Base-by-base conservation (phyloP, 2,888 invertebrate species). In the Cabera pusaria region DNA sequence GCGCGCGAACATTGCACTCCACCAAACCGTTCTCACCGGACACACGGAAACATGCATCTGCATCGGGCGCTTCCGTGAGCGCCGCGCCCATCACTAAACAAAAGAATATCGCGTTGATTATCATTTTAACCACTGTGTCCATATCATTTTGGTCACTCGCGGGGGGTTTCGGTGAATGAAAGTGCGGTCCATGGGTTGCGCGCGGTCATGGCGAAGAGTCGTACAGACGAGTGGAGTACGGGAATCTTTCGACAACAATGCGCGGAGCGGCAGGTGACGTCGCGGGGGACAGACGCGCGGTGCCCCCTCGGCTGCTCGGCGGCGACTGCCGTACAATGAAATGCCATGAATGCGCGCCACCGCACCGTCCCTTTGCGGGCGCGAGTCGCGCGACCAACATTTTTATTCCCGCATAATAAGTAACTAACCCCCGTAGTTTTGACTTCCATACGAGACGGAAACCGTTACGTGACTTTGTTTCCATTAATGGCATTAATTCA, bases 1-100 rank as follows among this genome's bases (percentile, higher is more conserved):
- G 90, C 56, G 93, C 91, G 58, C 93, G 90, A 62, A 95, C 90
- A 57, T 91, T 91, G 81, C 95, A 96, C 65, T 81, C 76, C 76
- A 87, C 75, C 49, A 61, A 67, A 71, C 74, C 71, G 64, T 67
- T 72, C 63, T 68, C 77, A 69, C 74, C 70, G 71, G 78, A 66
- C 78, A 80, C 80, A 64, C 82, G 81, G 69, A 76, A 72, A 72
- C 85, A 85, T 53, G 72, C 80, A 75, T 81, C 82, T 69, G 75
- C 76, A 71, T 74, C 79, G 50, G 87, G 84, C 79, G 85, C 85
- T 77, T 83, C 87, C 75, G 87, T 81, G 56, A 82, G 76, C 82
- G 74, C 86, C 82, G 85, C 86, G 77, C 85, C 87, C 86, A 83
- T 80, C 84, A 86, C 88, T 68, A 87, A 79, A 85, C 87, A 88